A percentile compares a stretch with the other conserved stretches of the same genome.
phyloP scores from a whole-genome alignment of 2,797 vertebrate species.

The Alcedo atthis region DNA sequence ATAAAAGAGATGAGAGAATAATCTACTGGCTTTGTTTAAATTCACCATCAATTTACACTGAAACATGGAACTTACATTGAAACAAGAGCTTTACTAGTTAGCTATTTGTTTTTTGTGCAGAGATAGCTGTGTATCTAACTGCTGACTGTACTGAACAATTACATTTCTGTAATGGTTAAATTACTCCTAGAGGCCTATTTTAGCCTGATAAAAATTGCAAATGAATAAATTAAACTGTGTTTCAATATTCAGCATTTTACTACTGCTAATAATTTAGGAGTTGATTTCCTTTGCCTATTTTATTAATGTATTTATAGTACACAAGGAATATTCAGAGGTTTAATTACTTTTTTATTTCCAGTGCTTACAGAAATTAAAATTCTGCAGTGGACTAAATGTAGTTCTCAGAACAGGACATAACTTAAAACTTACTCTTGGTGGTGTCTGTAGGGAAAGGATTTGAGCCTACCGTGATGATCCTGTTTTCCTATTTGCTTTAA shows the following conservation, averaged over 20 bases:
- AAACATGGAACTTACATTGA: not conserved
- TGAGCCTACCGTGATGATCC: not conserved
- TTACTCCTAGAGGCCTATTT: conserved; percentile 63
- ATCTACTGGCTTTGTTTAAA: conserved; percentile 4
- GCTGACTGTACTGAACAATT: not conserved
- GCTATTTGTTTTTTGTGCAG: not conserved
- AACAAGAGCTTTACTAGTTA: not conserved
- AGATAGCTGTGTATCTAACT: not conserved
- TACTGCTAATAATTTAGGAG: conserved; percentile 53
- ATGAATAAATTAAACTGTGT: conserved; percentile 39
- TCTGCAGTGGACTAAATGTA: not conserved
- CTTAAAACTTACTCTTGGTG: not conserved
- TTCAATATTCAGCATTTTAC: conserved; percentile 55
- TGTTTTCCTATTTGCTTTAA: conserved; percentile 10
- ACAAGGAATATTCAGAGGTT: conserved; percentile 12
- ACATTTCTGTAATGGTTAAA: conserved; percentile 24
- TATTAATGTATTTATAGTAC: conserved; percentile 46
- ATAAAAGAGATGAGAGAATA: not conserved
- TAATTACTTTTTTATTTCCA: conserved; percentile 47
- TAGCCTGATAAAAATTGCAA: conserved; percentile 44
- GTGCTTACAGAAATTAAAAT: conserved; percentile 51
- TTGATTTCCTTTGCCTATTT: conserved; percentile 58
- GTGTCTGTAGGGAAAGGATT: not conserved
- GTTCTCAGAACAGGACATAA: not conserved
- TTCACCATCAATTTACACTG: not conserved